A percentile compares a stretch with the other conserved stretches of the same genome.
phyloP scores from a whole-genome alignment of 2,797 vertebrate genomes.

The Mallotus villosus region DNA sequence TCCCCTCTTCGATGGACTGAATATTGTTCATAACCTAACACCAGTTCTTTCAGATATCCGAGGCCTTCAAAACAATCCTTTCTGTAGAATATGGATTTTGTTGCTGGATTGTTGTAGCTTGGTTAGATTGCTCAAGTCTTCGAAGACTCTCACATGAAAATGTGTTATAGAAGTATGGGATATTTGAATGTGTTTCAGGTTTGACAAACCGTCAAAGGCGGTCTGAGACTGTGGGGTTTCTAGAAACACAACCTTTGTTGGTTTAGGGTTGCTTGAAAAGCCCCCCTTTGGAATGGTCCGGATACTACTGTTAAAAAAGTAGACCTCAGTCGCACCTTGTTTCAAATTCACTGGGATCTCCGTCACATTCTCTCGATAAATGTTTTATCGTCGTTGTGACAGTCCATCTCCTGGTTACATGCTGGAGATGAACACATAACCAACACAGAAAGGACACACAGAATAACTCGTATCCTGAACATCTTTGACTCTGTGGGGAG shows the following conservation, averaged over 20 bases:
- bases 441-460: conserved; percentile 54
- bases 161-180: conserved; percentile 59
- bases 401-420: background rate
- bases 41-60: conserved; percentile 55
- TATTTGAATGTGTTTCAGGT: conserved; percentile 69
- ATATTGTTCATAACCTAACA: conserved; percentile 72
- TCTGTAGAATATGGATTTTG: conserved; percentile 63
- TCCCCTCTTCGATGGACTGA: conserved; percentile 70
- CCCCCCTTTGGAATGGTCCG: conserved; percentile 64
- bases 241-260: conserved; percentile 73
- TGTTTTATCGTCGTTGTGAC: conserved; percentile 41
- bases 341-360: conserved; percentile 64
- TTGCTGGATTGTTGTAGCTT: conserved; percentile 71
- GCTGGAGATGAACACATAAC: conserved; percentile 23
- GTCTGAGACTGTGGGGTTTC: conserved; percentile 69
- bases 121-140: conserved; percentile 66
- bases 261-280: conserved; percentile 66
- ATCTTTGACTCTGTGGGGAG: conserved; percentile 49
- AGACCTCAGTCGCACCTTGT: conserved; percentile 63
- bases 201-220: conserved; percentile 74
- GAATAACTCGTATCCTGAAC: conserved; percentile 26
- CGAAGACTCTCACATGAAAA: conserved; percentile 70
- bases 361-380: conserved; percentile 53
- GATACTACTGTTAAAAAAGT: conserved; percentile 71
- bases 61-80: conserved; percentile 74